Conservation (phyloP, 2,888 invertebrate genomes). For the Monochamus alternatus region DNA sequence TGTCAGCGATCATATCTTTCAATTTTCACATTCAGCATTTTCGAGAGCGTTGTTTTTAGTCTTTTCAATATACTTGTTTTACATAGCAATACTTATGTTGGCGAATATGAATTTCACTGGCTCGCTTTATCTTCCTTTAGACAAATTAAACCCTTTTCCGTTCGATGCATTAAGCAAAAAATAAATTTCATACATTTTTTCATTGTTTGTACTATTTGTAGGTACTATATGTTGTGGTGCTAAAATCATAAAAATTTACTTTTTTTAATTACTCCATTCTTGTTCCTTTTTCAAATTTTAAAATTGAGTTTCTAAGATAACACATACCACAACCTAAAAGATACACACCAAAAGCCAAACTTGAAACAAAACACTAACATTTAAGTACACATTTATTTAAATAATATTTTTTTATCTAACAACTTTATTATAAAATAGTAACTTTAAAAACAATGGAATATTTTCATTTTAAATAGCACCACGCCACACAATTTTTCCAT, state of each 20-base stretch:
- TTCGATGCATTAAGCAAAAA: too few relatives aligned
- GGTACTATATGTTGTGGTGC: too few relatives aligned
- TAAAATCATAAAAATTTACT: too few relatives aligned
- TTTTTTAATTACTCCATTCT: too few relatives aligned
- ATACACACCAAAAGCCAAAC: constrained; percentile 55
- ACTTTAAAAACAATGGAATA: constrained; percentile 41
- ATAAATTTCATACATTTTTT: too few relatives aligned
- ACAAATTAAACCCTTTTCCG: too few relatives aligned
- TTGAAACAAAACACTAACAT: constrained; percentile 40
- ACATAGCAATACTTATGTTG: too few relatives aligned
- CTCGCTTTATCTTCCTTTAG: too few relatives aligned
- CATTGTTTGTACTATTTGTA: too few relatives aligned
- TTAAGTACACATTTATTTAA: constrained; percentile 50
- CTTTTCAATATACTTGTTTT: too few relatives aligned
- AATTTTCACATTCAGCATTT: not conserved
- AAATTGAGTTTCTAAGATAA: constrained; percentile 22
- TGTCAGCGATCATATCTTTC: not conserved
- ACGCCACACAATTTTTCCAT: constrained; percentile 40
- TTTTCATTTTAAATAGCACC: constrained; percentile 39
- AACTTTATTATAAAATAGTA: constrained; percentile 44
- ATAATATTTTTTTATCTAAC: constrained; percentile 40
- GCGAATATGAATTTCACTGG: too few relatives aligned
- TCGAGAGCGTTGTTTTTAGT: not conserved
- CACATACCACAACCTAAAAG: constrained; percentile 37
- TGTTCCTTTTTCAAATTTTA: not conserved